A percentile compares a stretch with the other conserved stretches of the same genome.
phyloP scores from a whole-genome alignment of 2,888 invertebrate genomes.

The Oeneis ivallda region DNA sequence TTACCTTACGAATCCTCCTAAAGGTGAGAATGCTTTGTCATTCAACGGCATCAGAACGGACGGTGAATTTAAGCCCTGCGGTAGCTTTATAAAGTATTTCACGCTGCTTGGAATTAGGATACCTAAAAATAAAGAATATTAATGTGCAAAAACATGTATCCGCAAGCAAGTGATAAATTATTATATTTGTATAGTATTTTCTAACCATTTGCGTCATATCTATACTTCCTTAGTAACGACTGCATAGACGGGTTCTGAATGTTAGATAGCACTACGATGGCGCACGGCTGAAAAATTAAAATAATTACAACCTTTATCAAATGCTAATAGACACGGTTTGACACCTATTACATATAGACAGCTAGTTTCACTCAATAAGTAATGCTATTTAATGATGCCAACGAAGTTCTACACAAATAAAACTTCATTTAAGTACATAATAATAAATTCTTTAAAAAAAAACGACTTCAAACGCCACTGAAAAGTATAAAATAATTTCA shows the following conservation, averaged over 20 bases:
- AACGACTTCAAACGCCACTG: too few relatives aligned
- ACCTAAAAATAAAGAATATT: slow-evolving; percentile 47
- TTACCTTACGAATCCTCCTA: slow-evolving; percentile 73
- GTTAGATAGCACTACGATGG: slow-evolving; percentile 67
- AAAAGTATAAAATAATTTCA: too few relatives aligned
- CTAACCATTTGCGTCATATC: slow-evolving; percentile 68
- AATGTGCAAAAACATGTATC: neutral
- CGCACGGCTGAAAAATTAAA: slow-evolving; percentile 61
- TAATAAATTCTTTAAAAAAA: too few relatives aligned
- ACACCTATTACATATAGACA: too few relatives aligned
- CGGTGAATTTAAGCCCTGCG: slow-evolving; percentile 52
- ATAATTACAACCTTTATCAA: slow-evolving; percentile 19
- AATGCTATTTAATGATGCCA: too few relatives aligned
- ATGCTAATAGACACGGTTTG: neutral
- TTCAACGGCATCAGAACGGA: slow-evolving; percentile 65
- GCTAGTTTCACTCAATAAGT: too few relatives aligned
- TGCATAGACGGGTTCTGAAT: slow-evolving; percentile 64
- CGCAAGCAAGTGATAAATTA: slow-evolving; percentile 12
- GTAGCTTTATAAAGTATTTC: slow-evolving; percentile 68
- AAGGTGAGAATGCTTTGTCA: slow-evolving; percentile 67
- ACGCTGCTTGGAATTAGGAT: slow-evolving; percentile 71
- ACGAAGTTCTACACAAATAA: too few relatives aligned
- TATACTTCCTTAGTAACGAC: slow-evolving; percentile 68
- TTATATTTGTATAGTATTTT: neutral
- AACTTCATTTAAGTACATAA: too few relatives aligned